These are phyloP conservation scores for Liparis tanakae DNA, from an alignment of 2,797 vertebrate species.

Conservation along the genomic window DNA sequence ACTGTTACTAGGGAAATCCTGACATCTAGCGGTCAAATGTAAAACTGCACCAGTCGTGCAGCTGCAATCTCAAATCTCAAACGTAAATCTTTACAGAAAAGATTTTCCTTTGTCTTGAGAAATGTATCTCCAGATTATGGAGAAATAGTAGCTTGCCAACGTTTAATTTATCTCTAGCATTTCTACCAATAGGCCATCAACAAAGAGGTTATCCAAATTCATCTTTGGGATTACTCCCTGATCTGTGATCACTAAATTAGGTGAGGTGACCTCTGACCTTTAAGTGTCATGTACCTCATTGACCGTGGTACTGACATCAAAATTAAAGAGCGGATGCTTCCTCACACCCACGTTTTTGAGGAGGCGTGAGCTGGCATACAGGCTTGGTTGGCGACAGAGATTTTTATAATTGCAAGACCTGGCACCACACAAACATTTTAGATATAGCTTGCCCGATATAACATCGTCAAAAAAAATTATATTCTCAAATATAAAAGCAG, in stretches of 20 bases:
- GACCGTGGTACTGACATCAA: conserved; percentile 47
- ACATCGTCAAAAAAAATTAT: background rate
- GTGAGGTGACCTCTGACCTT: conserved; percentile 75
- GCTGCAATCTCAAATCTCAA: background rate
- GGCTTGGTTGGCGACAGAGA: background rate
- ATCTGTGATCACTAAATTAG: conserved; percentile 51
- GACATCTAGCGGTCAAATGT: conserved; percentile 90
- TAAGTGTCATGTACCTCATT: conserved; percentile 56
- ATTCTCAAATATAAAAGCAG: conserved; percentile 2
- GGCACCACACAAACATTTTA: background rate
- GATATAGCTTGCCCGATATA: background rate
- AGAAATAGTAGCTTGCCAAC: background rate
- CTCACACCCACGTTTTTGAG: conserved; percentile 7
- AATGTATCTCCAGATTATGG: background rate
- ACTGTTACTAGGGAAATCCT: conserved; percentile 83
- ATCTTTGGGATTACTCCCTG: conserved; percentile 36
- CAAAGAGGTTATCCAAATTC: conserved; percentile 35
- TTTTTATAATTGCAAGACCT: conserved; percentile 8
- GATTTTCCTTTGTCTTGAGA: background rate
- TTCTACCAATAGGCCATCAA: background rate
- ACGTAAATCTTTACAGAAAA: background rate
- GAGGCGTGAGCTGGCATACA: conserved; percentile 1
- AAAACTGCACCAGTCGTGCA: conserved; percentile 50
- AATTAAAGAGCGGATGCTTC: conserved; percentile 34
- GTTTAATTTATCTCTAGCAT: background rate